Evolutionary conservation across 2,797 vertebrate genomes (phyloP).

Genomic region (Notamacropus eugenii): DNA sequence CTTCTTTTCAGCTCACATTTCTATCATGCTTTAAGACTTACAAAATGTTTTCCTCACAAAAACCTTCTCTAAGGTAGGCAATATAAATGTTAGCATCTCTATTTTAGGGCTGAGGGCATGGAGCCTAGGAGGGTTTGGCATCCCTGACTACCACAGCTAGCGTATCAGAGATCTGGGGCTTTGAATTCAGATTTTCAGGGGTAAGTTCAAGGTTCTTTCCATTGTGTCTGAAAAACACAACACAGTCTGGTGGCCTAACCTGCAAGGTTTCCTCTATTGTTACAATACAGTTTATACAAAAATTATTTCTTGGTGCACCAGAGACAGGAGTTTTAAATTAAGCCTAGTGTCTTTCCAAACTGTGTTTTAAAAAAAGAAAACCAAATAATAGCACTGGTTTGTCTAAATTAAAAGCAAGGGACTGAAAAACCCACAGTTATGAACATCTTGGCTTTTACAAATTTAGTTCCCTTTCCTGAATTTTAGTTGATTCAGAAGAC

Average conservation of each 20-base stretch:
- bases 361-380: conserved; percentile 18
- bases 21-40: not conserved
- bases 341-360: conserved; percentile 16
- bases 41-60: not conserved
- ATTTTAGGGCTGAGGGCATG: not conserved
- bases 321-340: conserved; percentile 27
- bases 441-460: conserved; percentile 29
- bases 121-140: not conserved
- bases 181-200: not conserved
- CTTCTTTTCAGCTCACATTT: not conserved
- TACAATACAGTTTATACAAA: not conserved
- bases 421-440: not conserved
- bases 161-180: not conserved
- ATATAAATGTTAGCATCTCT: not conserved
- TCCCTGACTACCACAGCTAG: not conserved
- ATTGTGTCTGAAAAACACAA: not conserved
- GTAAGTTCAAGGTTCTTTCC: not conserved
- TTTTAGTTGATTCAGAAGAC: conserved; percentile 32
- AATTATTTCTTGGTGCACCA: conserved; percentile 1
- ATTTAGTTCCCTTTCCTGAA: conserved; percentile 19
- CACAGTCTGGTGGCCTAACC: not conserved
- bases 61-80: not conserved
- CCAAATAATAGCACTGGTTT: not conserved
- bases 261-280: not conserved
- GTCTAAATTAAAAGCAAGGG: not conserved